These are phyloP conservation scores for Ciconia maguari DNA, from an alignment of 2,113 vertebrate species.

Conservation along the genomic window DNA sequence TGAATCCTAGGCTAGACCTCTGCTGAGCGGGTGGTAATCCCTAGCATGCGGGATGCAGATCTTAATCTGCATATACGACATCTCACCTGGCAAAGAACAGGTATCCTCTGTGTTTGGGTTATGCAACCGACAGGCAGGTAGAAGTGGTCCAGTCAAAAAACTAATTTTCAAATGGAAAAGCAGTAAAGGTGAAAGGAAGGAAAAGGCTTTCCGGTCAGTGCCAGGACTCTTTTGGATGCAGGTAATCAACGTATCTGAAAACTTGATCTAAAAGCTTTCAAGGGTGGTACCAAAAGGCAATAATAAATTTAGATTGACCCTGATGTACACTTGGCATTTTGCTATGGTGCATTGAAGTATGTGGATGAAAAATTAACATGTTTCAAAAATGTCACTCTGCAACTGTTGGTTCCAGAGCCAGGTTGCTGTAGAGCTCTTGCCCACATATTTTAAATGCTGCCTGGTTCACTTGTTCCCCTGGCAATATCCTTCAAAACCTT, in stretches of 20 bases:
- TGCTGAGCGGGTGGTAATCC: neutral
- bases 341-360: neutral
- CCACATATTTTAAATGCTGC: neutral
- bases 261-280: slow-evolving; percentile 13
- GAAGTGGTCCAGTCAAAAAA: neutral
- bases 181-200: neutral
- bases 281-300: neutral
- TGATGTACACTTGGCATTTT: neutral
- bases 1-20: neutral
- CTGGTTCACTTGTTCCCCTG: neutral
- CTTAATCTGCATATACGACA: fast-evolving
- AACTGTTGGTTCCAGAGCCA: neutral
- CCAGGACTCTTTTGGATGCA: neutral
- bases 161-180: slow-evolving; percentile 15
- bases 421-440: neutral
- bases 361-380: neutral
- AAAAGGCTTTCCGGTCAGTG: neutral
- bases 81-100: neutral
- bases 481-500: neutral
- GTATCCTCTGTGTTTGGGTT: neutral
- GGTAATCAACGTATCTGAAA: neutral
- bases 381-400: neutral
- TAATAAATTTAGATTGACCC: slow-evolving; percentile 2
- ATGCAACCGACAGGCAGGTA: neutral
- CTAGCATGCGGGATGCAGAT: neutral